phyloP scores from a whole-genome alignment of 2,113 vertebrate species.

The Mystacornis crossleyi region DNA sequence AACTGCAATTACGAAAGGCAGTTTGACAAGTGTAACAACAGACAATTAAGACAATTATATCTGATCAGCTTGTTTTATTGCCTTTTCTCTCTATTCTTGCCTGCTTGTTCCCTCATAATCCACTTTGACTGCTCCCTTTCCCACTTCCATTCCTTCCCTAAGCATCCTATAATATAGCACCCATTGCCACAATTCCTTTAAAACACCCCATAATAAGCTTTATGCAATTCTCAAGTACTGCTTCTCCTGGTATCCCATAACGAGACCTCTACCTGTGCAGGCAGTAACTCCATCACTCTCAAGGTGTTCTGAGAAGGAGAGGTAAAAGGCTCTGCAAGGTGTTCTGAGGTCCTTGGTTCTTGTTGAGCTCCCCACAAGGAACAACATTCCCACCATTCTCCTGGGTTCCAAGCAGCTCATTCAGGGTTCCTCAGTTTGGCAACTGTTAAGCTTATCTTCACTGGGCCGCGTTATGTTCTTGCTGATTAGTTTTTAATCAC shows the following conservation, averaged over 20 bases:
- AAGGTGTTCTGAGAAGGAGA: background rate
- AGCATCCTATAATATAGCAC: background rate
- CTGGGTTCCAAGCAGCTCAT: background rate
- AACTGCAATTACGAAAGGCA: background rate
- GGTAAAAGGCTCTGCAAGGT: background rate
- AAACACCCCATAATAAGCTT: background rate
- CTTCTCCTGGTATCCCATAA: background rate
- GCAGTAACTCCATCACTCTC: background rate
- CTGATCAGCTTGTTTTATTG: background rate
- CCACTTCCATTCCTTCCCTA: background rate
- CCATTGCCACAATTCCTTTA: background rate
- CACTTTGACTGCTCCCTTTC: background rate
- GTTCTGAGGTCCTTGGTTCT: background rate
- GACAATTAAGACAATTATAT: background rate
- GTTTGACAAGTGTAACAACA: background rate
- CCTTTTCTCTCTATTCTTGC: background rate
- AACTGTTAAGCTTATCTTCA: background rate
- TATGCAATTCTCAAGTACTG: background rate
- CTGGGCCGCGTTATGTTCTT: background rate
- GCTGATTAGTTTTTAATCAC: background rate
- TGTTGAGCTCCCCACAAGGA: background rate
- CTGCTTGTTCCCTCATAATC: background rate
- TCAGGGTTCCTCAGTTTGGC: background rate
- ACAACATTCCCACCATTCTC: background rate
- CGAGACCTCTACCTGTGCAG: background rate